Conservation (phyloP, 2,113 vertebrate species). For the Varanus salvator region DNA sequence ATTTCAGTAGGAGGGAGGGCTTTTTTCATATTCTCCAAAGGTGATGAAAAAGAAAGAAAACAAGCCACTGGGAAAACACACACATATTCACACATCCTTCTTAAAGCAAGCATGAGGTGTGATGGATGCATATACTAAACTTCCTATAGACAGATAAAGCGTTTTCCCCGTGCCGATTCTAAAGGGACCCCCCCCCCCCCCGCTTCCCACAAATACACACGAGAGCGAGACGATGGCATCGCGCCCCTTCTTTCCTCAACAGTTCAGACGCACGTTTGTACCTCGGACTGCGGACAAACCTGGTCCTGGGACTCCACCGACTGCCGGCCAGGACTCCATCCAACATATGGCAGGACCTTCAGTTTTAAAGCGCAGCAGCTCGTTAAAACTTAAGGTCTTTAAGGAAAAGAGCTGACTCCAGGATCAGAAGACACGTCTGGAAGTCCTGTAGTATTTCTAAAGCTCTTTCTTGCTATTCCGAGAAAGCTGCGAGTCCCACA, state of each 20-base stretch:
- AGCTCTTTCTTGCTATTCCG: background rate
- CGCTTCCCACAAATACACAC: background rate
- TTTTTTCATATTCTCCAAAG: background rate
- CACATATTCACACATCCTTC: background rate
- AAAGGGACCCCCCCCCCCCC: too few species aligned
- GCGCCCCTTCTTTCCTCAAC: background rate
- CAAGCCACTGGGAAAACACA: background rate
- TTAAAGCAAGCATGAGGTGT: background rate
- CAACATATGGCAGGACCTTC: too few species aligned
- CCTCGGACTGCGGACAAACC: background rate
- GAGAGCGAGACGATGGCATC: background rate
- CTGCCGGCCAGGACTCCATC: background rate
- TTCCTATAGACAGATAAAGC: background rate
- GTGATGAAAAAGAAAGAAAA: background rate
- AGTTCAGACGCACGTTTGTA: background rate
- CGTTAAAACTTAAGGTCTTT: too few species aligned
- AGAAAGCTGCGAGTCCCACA: background rate
- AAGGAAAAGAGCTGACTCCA: too few species aligned
- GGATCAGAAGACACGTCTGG: background rate
- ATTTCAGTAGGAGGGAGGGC: background rate
- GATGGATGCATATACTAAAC: background rate
- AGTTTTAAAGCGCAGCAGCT: background rate
- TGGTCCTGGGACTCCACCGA: too few species aligned
- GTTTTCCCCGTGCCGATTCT: background rate
- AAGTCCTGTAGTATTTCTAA: background rate